A percentile compares a stretch with the other conserved stretches of the same genome.
phyloP scores from a whole-genome alignment of 2,888 invertebrate genomes.

The Argynnis bischoffii region DNA sequence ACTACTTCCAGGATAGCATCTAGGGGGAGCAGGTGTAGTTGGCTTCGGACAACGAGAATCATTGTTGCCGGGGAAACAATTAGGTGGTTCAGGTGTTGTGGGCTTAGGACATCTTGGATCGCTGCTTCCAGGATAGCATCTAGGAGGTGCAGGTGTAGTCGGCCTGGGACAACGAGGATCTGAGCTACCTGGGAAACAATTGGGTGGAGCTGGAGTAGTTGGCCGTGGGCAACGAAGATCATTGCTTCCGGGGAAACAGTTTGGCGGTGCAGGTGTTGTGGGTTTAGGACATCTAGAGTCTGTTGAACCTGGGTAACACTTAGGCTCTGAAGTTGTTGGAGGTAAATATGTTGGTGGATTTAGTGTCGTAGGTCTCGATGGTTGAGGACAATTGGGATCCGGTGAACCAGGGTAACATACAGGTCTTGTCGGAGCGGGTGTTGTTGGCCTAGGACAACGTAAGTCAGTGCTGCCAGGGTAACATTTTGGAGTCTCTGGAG shows the following conservation, averaged over 20 bases:
- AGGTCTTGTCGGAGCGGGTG: slow-evolving; percentile 25
- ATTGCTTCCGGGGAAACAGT: slow-evolving; percentile 44
- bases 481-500: slow-evolving; percentile 45
- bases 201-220: slow-evolving; percentile 32
- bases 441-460: slow-evolving; percentile 42
- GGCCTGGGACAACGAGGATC: slow-evolving; percentile 42
- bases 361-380: slow-evolving; percentile 28
- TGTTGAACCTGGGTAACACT: slow-evolving; percentile 51
- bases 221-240: slow-evolving; percentile 46
- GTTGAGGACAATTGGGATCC: slow-evolving; percentile 42
- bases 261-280: slow-evolving; percentile 40
- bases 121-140: slow-evolving; percentile 22
- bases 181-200: slow-evolving; percentile 27
- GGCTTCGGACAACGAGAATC: slow-evolving; percentile 33
- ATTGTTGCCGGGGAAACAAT: slow-evolving; percentile 33
- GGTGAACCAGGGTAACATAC: slow-evolving; percentile 25
- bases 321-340: slow-evolving; percentile 45
- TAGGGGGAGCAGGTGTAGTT: slow-evolving; percentile 16
- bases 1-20: slow-evolving; percentile 30
- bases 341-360: slow-evolving; percentile 56
- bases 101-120: slow-evolving; percentile 17
- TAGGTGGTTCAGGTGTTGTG: slow-evolving; percentile 23
- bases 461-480: slow-evolving; percentile 45
- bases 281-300: slow-evolving; percentile 52
- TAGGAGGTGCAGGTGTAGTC: slow-evolving; percentile 19